phyloP scores from a whole-genome alignment of 1,140 invertebrate genomes.

The Drosophila suzukii region DNA sequence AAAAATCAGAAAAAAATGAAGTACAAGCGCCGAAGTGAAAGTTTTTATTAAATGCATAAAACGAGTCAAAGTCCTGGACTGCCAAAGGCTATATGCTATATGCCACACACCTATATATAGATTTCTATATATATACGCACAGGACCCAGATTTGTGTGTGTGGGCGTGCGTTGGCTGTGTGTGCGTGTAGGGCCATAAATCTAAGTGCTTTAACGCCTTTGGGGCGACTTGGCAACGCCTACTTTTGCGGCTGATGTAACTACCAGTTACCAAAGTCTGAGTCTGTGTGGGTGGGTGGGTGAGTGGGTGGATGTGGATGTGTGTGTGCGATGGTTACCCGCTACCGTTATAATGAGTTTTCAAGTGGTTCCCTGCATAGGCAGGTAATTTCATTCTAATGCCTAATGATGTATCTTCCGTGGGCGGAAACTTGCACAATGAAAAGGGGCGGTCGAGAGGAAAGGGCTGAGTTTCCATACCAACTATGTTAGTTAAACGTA shows the following conservation, averaged over 20 bases:
- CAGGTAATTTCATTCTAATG: conserved; percentile 79
- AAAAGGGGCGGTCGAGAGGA: conserved; percentile 5
- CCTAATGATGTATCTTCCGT: conserved; percentile 76
- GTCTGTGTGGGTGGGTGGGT: conserved; percentile 7
- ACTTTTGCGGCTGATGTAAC: conserved; percentile 74
- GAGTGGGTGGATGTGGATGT: conserved; percentile 18
- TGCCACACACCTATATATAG: conserved; percentile 29
- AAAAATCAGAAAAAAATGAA: conserved; percentile 22
- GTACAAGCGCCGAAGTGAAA: conserved; percentile 69
- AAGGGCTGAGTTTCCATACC: not conserved
- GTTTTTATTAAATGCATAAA: conserved; percentile 82
- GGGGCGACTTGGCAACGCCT: conserved; percentile 71
- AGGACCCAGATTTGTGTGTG: not conserved
- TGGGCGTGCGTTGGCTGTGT: conserved; percentile 45
- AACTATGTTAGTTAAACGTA: conserved; percentile 30
- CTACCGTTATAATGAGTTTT: conserved; percentile 77
- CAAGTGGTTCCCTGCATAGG: conserved; percentile 79
- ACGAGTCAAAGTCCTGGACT: conserved; percentile 62
- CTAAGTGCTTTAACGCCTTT: conserved; percentile 81
- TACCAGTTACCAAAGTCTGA: conserved; percentile 53
- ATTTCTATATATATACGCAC: conserved; percentile 3
- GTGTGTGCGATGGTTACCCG: conserved; percentile 41
- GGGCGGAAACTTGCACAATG: conserved; percentile 33
- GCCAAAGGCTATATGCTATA: conserved; percentile 51
- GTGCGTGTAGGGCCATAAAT: conserved; percentile 68